Conservation (phyloP, 2,888 invertebrate genomes). For the Siphlonurus alternatus region DNA sequence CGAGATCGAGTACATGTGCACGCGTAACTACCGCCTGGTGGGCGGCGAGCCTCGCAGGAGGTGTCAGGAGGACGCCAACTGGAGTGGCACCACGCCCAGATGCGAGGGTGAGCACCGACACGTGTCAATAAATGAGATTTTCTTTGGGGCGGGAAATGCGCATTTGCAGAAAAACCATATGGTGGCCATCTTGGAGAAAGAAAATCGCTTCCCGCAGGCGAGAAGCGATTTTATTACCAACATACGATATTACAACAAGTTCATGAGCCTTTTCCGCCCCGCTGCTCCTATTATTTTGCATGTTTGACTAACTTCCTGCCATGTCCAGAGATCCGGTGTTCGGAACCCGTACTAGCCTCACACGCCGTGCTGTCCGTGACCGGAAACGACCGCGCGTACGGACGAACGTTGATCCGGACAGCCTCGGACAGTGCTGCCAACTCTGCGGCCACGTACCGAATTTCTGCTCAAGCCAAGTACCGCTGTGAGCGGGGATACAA, state of each 20-base stretch:
- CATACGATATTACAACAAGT: no score
- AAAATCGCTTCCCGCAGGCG: no score
- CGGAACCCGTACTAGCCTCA: conserved; percentile 63
- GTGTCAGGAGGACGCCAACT: conserved; percentile 57
- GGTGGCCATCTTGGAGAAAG: no score
- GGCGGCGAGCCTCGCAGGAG: conserved; percentile 48
- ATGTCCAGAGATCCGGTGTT: conserved; percentile 64
- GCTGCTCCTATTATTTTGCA: neutral
- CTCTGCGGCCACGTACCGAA: conserved; percentile 60
- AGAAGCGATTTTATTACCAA: no score
- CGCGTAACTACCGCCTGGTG: conserved; percentile 57
- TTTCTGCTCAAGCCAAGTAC: conserved; percentile 73
- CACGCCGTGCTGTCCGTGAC: conserved; percentile 79
- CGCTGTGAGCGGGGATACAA: conserved; percentile 80
- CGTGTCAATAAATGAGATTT: neutral
- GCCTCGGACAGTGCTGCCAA: conserved; percentile 44
- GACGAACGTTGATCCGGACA: conserved; percentile 63
- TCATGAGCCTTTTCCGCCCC: no score
- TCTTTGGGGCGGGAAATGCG: no score
- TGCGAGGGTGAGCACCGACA: conserved; percentile 51
- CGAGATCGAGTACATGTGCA: conserved; percentile 61
- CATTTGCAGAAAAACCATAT: no score
- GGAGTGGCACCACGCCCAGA: conserved; percentile 70
- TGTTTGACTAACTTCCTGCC: neutral
- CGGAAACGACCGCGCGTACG: conserved; percentile 80